A percentile compares a stretch with the other conserved stretches of the same genome.
Conservation (phyloP, 2,888 invertebrate species). For the Eudemis profundana region DNA sequence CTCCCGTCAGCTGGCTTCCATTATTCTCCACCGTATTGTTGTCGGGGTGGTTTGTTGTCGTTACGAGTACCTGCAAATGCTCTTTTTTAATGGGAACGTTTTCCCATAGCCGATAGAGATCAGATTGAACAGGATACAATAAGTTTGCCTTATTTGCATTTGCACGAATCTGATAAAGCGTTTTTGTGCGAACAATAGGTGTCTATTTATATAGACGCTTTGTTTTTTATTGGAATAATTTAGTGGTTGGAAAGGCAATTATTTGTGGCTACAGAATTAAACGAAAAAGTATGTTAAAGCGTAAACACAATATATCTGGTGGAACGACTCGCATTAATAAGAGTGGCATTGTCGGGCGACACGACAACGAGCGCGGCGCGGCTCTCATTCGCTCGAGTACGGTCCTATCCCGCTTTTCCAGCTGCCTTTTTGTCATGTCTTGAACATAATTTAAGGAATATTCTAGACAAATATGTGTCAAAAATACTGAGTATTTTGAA, state of each 20-base stretch:
- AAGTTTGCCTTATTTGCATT: conserved; percentile 62
- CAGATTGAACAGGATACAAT: conserved; percentile 62
- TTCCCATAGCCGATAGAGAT: conserved; percentile 69
- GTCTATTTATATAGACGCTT: conserved; percentile 41
- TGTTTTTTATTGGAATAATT: conserved; percentile 49
- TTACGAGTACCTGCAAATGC: conserved; percentile 70
- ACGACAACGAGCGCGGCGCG: conserved; percentile 74
- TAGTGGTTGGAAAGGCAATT: conserved; percentile 48
- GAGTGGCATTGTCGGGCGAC: conserved; percentile 72
- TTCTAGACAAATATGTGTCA: conserved; percentile 7
- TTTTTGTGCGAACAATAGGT: conserved; percentile 35
- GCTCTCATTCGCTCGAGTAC: conserved; percentile 67
- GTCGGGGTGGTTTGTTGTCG: conserved; percentile 66
- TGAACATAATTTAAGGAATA: neutral
- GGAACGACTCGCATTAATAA: conserved; percentile 78
- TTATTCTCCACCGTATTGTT: conserved; percentile 76
- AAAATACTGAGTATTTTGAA: neutral
- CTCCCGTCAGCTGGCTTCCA: conserved; percentile 85
- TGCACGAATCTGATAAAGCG: conserved; percentile 36
- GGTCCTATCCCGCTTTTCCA: conserved; percentile 20
- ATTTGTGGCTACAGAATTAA: conserved; percentile 48
- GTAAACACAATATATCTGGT: conserved; percentile 64
- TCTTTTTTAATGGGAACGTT: conserved; percentile 66
- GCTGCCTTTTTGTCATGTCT: conserved; percentile 17
- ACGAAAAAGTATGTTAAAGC: conserved; percentile 58